phyloP scores from a whole-genome alignment of 2,113 vertebrate genomes.

The Cynocephalus volans region DNA sequence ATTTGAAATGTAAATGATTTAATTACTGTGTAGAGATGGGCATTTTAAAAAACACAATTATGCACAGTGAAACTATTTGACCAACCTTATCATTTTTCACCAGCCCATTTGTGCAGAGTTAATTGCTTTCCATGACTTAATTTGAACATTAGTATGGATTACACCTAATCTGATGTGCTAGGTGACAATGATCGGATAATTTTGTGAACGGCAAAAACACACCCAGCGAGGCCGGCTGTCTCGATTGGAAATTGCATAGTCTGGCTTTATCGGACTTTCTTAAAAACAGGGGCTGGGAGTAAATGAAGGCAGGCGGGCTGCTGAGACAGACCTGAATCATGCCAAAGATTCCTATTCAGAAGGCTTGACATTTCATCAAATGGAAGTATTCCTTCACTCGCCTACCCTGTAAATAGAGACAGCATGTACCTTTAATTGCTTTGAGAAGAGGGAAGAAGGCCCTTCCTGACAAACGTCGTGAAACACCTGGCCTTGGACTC shows the following conservation, averaged over 20 bases:
- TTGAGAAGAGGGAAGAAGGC: slow-evolving; percentile 77
- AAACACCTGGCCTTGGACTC: slow-evolving; percentile 75
- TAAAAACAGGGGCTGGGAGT: slow-evolving; percentile 52
- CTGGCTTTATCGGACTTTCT: slow-evolving; percentile 35
- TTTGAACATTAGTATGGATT: slow-evolving; percentile 13
- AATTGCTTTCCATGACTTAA: slow-evolving; percentile 67
- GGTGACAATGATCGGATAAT: slow-evolving; percentile 20
- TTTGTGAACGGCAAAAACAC: slow-evolving; percentile 1
- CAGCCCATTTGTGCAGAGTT: not conserved
- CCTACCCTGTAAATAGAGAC: slow-evolving; percentile 83
- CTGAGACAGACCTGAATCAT: slow-evolving; percentile 10
- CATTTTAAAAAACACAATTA: slow-evolving; percentile 63
- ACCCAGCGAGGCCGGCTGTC: not conserved
- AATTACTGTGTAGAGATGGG: not conserved
- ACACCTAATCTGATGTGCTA: slow-evolving; percentile 39
- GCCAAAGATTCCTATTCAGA: slow-evolving; percentile 78
- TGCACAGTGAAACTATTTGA: slow-evolving; percentile 57
- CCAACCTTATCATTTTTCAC: slow-evolving; percentile 56
- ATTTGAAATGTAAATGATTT: slow-evolving; percentile 71
- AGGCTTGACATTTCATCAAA: slow-evolving; percentile 74
- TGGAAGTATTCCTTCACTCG: slow-evolving; percentile 75
- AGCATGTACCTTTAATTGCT: slow-evolving; percentile 75
- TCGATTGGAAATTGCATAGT: slow-evolving; percentile 16
- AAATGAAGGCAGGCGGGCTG: slow-evolving; percentile 64
- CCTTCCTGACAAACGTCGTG: slow-evolving; percentile 76